Percentiles rank a stretch among this genome's conserved stretches.
Evolutionary conservation across 2,113 vertebrate species (phyloP).

Genomic region (Heteronetta atricapilla): DNA sequence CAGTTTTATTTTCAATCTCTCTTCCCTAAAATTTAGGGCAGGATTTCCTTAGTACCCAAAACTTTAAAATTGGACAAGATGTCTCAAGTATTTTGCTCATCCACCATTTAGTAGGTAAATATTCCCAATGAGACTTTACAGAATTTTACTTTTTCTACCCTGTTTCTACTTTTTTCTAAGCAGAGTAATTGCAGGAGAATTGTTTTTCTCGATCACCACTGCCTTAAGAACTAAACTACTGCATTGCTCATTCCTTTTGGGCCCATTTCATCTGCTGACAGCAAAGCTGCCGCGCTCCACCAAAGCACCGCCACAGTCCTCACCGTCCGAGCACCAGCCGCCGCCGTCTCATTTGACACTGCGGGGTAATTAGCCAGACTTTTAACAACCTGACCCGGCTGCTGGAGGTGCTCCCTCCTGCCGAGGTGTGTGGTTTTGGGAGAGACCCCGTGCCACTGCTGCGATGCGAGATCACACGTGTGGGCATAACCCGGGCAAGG

Average conservation of each 20-base stretch:
- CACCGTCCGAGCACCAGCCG: not conserved
- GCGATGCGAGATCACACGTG: not conserved
- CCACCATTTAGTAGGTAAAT: not conserved
- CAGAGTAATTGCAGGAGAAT: not conserved
- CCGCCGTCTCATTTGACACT: not conserved
- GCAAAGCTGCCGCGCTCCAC: not conserved
- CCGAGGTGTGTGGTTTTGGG: rapidly evolving
- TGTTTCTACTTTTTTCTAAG: not conserved
- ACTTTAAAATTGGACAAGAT: not conserved
- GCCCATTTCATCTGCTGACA: not conserved
- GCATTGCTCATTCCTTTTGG: not conserved
- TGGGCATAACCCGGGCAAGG: not conserved
- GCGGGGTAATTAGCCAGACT: not conserved
- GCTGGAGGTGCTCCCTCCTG: not conserved
- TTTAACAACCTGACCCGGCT: not conserved
- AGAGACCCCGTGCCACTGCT: not conserved
- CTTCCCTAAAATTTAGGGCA: not conserved
- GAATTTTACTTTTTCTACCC: not conserved
- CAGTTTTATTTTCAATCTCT: not conserved
- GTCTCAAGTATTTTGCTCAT: not conserved
- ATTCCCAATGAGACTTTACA: not conserved
- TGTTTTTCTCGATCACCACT: not conserved
- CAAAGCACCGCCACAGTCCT: rapidly evolving
- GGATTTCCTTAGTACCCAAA: not conserved
- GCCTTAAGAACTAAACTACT: not conserved